phyloP scores from a whole-genome alignment of 2,888 invertebrate species.

The Ornithoptera alexandrae region DNA sequence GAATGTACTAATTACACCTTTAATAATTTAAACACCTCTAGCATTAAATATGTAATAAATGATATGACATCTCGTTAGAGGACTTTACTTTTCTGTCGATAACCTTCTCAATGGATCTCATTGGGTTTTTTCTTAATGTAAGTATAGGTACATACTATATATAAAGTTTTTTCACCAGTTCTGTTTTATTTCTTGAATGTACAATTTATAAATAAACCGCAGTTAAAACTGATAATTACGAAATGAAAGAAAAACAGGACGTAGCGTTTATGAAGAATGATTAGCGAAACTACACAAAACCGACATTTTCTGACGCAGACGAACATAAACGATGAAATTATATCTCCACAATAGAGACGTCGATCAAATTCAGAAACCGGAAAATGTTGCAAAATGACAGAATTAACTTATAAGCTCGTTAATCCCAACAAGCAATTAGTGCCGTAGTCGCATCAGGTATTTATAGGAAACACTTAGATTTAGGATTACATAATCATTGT shows the following conservation, averaged over 20 bases:
- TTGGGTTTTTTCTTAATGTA: not conserved
- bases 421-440: slow-evolving; percentile 12
- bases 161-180: not conserved
- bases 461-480: not conserved
- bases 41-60: not conserved
- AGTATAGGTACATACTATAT: too few species aligned
- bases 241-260: slow-evolving; percentile 58
- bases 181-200: not conserved
- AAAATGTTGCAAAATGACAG: slow-evolving; percentile 33
- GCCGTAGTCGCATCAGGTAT: not conserved
- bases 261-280: slow-evolving; percentile 55
- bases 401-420: slow-evolving; percentile 18
- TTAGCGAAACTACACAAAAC: slow-evolving; percentile 54
- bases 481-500: not conserved
- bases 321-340: slow-evolving; percentile 40
- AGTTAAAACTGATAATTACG: slow-evolving; percentile 25
- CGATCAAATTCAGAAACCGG: slow-evolving; percentile 40
- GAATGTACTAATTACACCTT: not conserved
- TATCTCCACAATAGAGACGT: slow-evolving; percentile 45
- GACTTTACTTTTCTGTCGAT: not conserved
- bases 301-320: slow-evolving; percentile 51
- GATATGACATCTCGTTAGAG: not conserved
- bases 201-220: not conserved
- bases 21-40: not conserved
- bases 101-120: not conserved